Evolutionary conservation across 2,797 vertebrate species (phyloP), one percentile per base, ranked within the genome.

Genomic region (Scyliorhinus canicula): DNA sequence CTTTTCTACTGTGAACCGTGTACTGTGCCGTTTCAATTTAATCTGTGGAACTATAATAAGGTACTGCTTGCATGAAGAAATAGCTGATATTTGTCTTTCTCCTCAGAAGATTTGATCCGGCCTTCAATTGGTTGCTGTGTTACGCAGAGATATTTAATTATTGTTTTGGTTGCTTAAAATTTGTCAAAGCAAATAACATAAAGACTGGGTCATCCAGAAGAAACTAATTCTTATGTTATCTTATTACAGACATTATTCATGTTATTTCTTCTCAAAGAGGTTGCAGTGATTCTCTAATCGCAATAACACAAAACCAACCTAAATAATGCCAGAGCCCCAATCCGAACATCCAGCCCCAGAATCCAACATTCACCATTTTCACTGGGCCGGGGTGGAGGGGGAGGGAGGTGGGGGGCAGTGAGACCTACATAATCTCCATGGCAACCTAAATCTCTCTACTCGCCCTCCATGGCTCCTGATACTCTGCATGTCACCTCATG

Each of bases 21-120:
- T 96, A 95, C 96, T 95, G 82, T 96, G 95, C 96, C 96, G 96
- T 95, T 96, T 95, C 95, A 95, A 96, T 96, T 96, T 96, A 96
- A 96, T 96, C 95, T 95, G 74, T 96, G 96, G 91, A 67, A 69
- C 60, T 93, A 26, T 67, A 24, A 67, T 67, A 93, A 91, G 44
- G 88, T 65, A 91, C n/a, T 65, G 55, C 57, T 24, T 11, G 26
- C 60, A 28, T 12, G 28, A 44, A 40, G 31, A 69, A 93, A 67
- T 40, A 93, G 91, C 63, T 93, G 91, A 93, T 44, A 47, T 21
- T 67, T 93, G 60, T 50, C 63, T 93, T 93, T 93, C 60, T 7
- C 21, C 91, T 67, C 67, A n/a, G 63, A 93, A 21, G 21, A 69
- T 93, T 67, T 67, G 91, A 63, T 93, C 47, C 21, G 24, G n/a